Evolutionary conservation across 2,797 vertebrate genomes (phyloP).

Genomic region (Taenioides sp.): DNA sequence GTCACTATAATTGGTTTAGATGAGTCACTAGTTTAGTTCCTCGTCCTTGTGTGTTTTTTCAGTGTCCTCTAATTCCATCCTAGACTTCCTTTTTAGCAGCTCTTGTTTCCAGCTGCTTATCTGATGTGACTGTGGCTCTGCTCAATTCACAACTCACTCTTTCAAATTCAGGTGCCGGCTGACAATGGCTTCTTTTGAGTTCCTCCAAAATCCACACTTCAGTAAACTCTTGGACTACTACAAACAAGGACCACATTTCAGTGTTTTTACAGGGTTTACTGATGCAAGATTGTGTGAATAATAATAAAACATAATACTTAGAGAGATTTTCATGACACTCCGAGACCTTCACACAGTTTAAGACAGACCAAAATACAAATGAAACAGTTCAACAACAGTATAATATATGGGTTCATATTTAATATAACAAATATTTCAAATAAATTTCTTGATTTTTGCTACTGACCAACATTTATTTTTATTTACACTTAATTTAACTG

Average conservation of each 20-base stretch:
- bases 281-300: not conserved
- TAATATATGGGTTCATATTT: no score
- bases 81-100: conserved; percentile 41
- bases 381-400: no score
- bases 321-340: no score
- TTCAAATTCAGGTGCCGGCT: not conserved
- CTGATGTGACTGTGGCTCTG: conserved; percentile 32
- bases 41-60: conserved; percentile 31
- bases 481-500: no score
- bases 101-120: conserved; percentile 49
- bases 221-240: not conserved
- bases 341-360: no score
- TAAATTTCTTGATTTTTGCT: no score
- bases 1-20: conserved; percentile 30
- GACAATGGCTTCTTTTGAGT: not conserved
- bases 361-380: no score
- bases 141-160: conserved; percentile 18
- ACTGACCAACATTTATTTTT: no score
- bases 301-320: no score
- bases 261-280: not conserved
- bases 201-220: not conserved
- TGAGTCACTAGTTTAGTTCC: conserved; percentile 39
- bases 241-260: not conserved
- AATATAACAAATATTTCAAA: no score
- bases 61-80: conserved; percentile 36